Base-by-base conservation (phyloP, 2,888 invertebrate genomes). In the Cerastis rubricosa region DNA sequence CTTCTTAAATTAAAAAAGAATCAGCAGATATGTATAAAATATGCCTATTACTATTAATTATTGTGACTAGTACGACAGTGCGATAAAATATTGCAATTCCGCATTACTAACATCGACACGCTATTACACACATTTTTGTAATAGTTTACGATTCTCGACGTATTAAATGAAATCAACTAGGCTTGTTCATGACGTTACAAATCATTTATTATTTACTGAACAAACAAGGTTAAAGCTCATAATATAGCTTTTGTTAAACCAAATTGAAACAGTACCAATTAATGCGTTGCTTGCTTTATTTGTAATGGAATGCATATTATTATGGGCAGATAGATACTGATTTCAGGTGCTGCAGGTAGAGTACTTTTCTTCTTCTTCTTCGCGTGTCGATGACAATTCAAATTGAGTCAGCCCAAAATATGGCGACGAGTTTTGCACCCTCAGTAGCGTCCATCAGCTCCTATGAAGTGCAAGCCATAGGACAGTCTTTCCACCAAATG, bases 51-150 rank as follows among this genome's bases (percentile, higher is more conserved):
- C 51, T 57, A 51, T 51, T 49, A 40, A 35, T 64, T 35, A 17
- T 17, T 17, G 43, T 71, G 76, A 80, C 25, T 80, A 68, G 61
- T 14, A 54, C 43, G 43, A 19, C 47, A 43, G 67, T 63, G 54
- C 57, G 64, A 71, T 80, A 68, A 72, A 74, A 65, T 80, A 84
- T 76, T 66, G 73, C 81, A 69, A 81, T 77, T 76, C 73, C 67
- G 64, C 73, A 68, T 80, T 64, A 63, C 17, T 49, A 19, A 45
- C n/a, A 43, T 47, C 17, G 25, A 57, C 29, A 67, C 29, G 17
- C 57, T 17, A 59, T 29, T 71, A 17, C 29, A 59, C 9, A 76
- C 54, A 70, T 71, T 65, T 71, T 65, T 71, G 8, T n/a, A 51
- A 71, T 59, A 67, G 22, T 68, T 40, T 29, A 71, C 67, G 12